phyloP scores from a whole-genome alignment of 2,888 invertebrate genomes.

The Nephrotoma flavescens region DNA sequence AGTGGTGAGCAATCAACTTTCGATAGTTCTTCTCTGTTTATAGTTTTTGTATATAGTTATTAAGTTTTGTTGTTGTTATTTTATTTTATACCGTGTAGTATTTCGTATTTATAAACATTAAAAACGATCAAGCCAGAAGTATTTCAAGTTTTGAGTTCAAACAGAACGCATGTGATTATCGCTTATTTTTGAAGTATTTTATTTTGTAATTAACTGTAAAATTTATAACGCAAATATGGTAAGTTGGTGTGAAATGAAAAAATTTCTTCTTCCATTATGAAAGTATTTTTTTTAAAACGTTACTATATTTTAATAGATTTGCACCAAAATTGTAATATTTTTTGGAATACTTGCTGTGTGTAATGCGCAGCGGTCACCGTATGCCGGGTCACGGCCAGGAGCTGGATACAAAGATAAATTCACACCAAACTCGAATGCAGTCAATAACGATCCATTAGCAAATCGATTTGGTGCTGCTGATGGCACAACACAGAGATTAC shows the following conservation, averaged over 20 bases:
- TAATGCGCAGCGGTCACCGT: constrained; percentile 42
- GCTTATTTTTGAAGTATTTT: not conserved
- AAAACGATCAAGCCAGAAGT: not conserved
- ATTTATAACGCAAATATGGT: not conserved
- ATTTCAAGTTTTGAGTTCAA: not conserved
- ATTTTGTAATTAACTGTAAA: not conserved
- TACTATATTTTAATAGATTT: not conserved
- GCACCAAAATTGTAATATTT: not conserved
- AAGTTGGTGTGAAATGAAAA: not conserved
- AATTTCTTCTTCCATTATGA: not conserved
- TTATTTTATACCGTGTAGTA: not conserved
- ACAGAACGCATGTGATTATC: not conserved
- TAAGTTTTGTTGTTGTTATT: not conserved
- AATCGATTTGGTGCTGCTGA: not conserved
- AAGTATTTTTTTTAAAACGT: not conserved
- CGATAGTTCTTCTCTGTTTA: too few relatives aligned
- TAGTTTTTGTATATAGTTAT: too few relatives aligned
- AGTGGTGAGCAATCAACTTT: too few relatives aligned
- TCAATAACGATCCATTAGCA: not conserved
- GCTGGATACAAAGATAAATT: constrained; percentile 45
- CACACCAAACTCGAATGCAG: constrained; percentile 6
- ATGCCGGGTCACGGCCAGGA: constrained; percentile 38
- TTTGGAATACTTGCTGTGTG: not conserved
- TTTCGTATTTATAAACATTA: not conserved
- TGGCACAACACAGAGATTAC: constrained; percentile 33